These are phyloP conservation scores for Amblyornis subalaris DNA, from an alignment of 2,113 vertebrate species.

Conservation along the genomic window DNA sequence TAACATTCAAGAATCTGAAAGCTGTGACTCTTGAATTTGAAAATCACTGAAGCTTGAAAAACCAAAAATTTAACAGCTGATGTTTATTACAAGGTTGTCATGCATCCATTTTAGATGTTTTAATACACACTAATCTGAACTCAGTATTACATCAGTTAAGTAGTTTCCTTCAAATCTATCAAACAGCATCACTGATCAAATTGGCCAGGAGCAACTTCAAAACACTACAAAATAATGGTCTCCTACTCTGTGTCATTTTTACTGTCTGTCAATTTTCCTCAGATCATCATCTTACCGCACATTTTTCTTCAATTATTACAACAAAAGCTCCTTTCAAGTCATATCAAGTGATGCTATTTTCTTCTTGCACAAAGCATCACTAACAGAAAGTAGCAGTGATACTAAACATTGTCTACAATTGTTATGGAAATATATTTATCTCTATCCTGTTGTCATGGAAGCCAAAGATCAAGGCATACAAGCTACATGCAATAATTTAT, in stretches of 20 bases:
- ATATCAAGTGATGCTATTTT: constrained; percentile 50
- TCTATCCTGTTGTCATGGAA: constrained; percentile 68
- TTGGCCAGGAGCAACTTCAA: not conserved
- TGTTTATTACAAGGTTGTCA: not conserved
- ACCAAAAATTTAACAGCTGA: not conserved
- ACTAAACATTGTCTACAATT: constrained; percentile 60
- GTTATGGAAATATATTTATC: constrained; percentile 71
- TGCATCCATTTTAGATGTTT: not conserved
- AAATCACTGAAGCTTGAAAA: not conserved
- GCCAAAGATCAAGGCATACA: constrained; percentile 64
- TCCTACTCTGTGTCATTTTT: not conserved
- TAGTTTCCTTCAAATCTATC: not conserved
- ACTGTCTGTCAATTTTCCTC: not conserved
- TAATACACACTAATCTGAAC: not conserved
- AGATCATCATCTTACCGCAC: constrained; percentile 29
- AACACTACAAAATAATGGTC: not conserved
- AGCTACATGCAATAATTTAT: constrained; percentile 42
- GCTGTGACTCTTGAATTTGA: not conserved
- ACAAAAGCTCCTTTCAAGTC: constrained; percentile 57
- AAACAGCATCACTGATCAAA: not conserved
- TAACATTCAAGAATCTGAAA: not conserved
- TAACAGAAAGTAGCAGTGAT: constrained; percentile 48
- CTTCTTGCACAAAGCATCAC: constrained; percentile 30
- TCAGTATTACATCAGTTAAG: not conserved
- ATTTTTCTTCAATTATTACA: constrained; percentile 57